A percentile compares a stretch with the other conserved stretches of the same genome.
phyloP scores from a whole-genome alignment of 2,888 invertebrate genomes.

The Heteropelma amictum region DNA sequence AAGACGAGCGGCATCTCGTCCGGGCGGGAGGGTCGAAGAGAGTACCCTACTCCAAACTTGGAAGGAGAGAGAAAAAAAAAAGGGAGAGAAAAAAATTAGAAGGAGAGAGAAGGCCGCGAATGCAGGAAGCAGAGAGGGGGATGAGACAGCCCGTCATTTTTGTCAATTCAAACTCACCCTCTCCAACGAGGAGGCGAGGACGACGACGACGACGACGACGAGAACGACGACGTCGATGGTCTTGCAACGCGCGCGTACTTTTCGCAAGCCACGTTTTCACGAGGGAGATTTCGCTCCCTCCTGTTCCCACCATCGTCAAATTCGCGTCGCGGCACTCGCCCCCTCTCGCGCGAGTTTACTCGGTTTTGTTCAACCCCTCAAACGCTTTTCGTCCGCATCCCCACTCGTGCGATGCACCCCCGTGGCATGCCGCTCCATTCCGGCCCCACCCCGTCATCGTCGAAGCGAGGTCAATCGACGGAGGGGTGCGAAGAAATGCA shows the following conservation, averaged over 20 bases:
- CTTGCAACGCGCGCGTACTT: constrained; percentile 52
- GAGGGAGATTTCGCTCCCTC: constrained; percentile 5
- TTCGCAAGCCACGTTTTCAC: constrained; percentile 47
- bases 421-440: constrained; percentile 14
- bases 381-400: constrained; percentile 31
- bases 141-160: constrained; percentile 70
- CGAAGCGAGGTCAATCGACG: constrained; percentile 62
- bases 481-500: constrained; percentile 59
- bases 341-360: constrained; percentile 21
- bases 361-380: constrained; percentile 51
- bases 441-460: constrained; percentile 51
- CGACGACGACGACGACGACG: constrained; percentile 32
- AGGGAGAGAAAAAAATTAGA: constrained; percentile 20
- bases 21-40: constrained; percentile 7
- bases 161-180: constrained; percentile 72
- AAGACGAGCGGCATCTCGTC: constrained; percentile 50
- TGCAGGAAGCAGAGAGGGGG: not conserved
- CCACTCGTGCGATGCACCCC: constrained; percentile 6
- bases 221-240: constrained; percentile 47
- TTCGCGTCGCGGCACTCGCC: constrained; percentile 29
- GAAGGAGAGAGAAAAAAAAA: constrained; percentile 37
- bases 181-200: constrained; percentile 29
- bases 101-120: not conserved
- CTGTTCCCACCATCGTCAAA: constrained; percentile 34
- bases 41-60: constrained; percentile 27